Percentiles rank a stretch among this genome's conserved stretches.
Evolutionary conservation across 2,113 vertebrate species (phyloP).

Genomic region (Platysteira castanea): DNA sequence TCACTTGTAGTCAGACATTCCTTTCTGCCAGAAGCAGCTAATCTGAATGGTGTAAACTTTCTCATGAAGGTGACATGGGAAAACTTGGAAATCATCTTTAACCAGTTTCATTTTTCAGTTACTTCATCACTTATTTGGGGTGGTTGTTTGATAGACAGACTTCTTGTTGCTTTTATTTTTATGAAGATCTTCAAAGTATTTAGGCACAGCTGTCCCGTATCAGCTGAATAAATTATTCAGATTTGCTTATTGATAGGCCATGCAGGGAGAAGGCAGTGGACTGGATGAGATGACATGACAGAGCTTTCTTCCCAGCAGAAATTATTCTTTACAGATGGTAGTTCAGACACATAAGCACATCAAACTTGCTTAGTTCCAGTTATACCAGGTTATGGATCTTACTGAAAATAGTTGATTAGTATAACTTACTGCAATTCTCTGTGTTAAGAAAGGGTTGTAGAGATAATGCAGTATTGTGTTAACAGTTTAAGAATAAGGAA

Average conservation of each 20-base stretch:
- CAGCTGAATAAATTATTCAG: background rate
- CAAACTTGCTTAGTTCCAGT: background rate
- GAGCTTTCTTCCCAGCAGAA: background rate
- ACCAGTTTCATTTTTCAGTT: background rate
- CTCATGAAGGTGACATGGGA: background rate
- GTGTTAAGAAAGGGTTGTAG: background rate
- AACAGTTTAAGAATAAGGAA: background rate
- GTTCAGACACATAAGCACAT: background rate
- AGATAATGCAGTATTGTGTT: background rate
- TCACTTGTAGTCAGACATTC: background rate
- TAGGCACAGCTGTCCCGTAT: background rate
- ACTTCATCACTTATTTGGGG: background rate
- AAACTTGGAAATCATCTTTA: background rate
- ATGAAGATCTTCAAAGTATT: background rate
- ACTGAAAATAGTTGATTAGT: background rate
- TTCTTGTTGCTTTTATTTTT: background rate
- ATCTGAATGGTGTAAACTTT: background rate
- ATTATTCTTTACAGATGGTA: background rate
- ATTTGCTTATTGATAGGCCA: background rate
- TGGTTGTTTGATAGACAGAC: background rate
- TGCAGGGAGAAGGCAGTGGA: background rate
- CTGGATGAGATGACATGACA: too few relatives aligned
- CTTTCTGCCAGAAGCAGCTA: background rate
- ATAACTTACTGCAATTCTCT: background rate
- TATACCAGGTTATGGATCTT: background rate